Percentiles rank a stretch among this genome's conserved stretches.
Evolutionary conservation across 1,140 invertebrate genomes (phyloP).

Genomic region (Macrobrachium nipponense): DNA sequence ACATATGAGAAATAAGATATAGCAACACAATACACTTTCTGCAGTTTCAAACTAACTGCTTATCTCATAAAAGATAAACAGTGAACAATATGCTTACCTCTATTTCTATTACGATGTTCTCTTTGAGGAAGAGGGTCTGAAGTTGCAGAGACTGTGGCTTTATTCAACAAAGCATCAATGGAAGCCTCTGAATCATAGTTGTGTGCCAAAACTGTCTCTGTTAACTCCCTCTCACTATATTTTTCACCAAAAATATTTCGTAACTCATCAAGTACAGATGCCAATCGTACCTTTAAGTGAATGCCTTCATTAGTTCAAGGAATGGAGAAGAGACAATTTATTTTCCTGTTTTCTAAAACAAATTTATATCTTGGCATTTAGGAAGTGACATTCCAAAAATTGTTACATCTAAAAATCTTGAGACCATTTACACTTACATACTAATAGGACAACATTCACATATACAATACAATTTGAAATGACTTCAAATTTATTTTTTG

Average conservation of each 20-base stretch:
- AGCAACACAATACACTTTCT: no score
- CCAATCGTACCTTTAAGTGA: slow-evolving; percentile 65
- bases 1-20: no score
- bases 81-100: slow-evolving; percentile 20
- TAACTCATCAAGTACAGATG: slow-evolving; percentile 70
- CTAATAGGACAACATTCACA: no score
- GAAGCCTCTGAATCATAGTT: slow-evolving; percentile 68
- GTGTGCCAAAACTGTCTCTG: slow-evolving; percentile 67
- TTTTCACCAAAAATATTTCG: slow-evolving; percentile 70
- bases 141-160: slow-evolving; percentile 2
- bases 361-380: no score
- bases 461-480: no score
- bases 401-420: no score
- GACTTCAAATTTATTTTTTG: no score
- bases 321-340: no score
- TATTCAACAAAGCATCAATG: not conserved
- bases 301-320: not conserved
- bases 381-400: no score
- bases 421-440: no score
- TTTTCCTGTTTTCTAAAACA: no score
- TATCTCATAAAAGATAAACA: not conserved
- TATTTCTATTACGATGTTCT: slow-evolving; percentile 14
- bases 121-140: slow-evolving; percentile 11
- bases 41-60: no score
- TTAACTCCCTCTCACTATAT: slow-evolving; percentile 67